Evolutionary conservation across 2,113 vertebrate species (phyloP).

Genomic region (Gymnogyps californianus): DNA sequence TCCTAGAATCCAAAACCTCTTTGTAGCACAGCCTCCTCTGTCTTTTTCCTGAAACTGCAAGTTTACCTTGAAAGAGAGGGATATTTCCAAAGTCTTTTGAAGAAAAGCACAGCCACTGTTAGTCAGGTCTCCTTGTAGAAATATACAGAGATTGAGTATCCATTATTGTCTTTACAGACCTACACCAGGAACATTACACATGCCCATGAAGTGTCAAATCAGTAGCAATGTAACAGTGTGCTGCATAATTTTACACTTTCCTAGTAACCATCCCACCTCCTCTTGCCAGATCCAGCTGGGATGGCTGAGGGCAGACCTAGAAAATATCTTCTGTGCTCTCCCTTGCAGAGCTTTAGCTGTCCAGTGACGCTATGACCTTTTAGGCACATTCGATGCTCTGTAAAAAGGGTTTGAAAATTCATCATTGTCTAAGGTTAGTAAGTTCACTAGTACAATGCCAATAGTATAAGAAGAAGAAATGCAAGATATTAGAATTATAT

Average conservation of each 20-base stretch:
- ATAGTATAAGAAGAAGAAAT: background rate
- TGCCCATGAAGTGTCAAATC: background rate
- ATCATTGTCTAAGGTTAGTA: background rate
- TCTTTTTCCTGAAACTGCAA: background rate
- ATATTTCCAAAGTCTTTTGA: background rate
- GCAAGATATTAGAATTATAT: background rate
- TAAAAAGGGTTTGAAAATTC: background rate
- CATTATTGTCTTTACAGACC: background rate
- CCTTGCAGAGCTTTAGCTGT: background rate
- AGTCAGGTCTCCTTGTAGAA: background rate
- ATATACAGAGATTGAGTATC: background rate
- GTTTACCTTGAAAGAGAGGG: background rate
- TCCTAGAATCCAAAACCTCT: background rate
- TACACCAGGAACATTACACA: background rate
- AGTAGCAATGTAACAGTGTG: background rate
- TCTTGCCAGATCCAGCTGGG: background rate
- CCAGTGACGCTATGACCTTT: background rate
- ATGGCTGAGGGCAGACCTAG: background rate
- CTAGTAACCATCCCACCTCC: background rate
- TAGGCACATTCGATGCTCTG: background rate
- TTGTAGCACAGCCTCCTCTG: background rate
- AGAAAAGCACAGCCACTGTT: background rate
- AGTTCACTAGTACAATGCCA: background rate
- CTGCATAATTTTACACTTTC: background rate
- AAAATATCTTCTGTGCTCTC: background rate